Base-by-base conservation (phyloP, 1,140 invertebrate genomes). In the Caenorhabditis latens region DNA sequence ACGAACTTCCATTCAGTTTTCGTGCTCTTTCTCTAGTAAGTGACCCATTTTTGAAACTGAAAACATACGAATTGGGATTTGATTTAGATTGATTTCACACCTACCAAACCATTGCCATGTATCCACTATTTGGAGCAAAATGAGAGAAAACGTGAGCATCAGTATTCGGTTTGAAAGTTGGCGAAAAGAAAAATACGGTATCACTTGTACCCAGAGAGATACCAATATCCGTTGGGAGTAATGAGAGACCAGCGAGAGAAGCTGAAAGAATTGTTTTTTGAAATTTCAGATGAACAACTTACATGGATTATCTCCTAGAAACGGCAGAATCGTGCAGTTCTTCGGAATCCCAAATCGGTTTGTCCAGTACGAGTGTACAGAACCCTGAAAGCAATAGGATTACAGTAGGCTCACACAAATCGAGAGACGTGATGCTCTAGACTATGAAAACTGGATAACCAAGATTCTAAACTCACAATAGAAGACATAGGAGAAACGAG, bases 251-350 rank as follows among this genome's bases (percentile, higher is more conserved):
- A 95, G 93, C 92, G 48, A 94, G 88, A 7, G 93, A 93, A n/a
- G 93, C 93, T 93, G 88, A 32, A 91, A 90, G 48, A 58, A 79
- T n/a, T n/a, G n/a, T n/a, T n/a, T n/a, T n/a, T n/a, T n/a, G 32
- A 32, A 32, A 32, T 32, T 50, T 82, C 50, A 11, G 5, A 21
- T n/a, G n/a, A n/a, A n/a, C n/a, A 50, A 43, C 83, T 79, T 57
- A 93, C 93, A 91, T 82, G 94, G 96, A 94, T 99, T 99, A 92
- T 99, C 97, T 0, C 97, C 97, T 2, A 97, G 98, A 92, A 97
- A 98, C 0, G 96, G 95, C 6, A 97, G 94, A 7, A 99, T 94
- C 91, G 95, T 94, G 92, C 97, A 98, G 5, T 95, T 93, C 1
- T 95, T 91, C 90, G 57, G 75, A n/a, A 71, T 86, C 55, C 86